Evolutionary conservation across 2,888 invertebrate species (phyloP).

Genomic region (Itoplectis maculator): DNA sequence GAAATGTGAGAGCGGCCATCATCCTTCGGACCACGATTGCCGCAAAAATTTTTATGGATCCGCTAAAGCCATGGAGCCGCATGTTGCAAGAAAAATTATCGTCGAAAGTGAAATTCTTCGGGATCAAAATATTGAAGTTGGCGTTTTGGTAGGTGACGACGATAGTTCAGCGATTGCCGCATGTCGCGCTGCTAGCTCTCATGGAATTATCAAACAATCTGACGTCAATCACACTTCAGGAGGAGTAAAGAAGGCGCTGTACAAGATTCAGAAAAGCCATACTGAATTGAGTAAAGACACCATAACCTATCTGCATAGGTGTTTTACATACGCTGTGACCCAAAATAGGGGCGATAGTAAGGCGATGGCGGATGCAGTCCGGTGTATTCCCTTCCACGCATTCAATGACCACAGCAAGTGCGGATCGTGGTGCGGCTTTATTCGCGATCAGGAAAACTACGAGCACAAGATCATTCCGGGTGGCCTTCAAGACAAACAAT

Average conservation of each 20-base stretch:
- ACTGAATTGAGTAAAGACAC: slow-evolving; percentile 56
- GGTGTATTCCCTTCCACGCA: too few species aligned
- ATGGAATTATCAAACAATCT: slow-evolving; percentile 62
- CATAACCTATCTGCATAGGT: slow-evolving; percentile 64
- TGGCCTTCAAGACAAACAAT: slow-evolving; percentile 51
- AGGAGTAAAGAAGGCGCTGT: slow-evolving; percentile 61
- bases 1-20: slow-evolving; percentile 44
- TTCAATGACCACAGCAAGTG: slow-evolving; percentile 61
- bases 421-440: slow-evolving; percentile 65
- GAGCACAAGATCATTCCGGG: slow-evolving; percentile 51
- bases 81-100: slow-evolving; percentile 59
- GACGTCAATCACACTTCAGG: slow-evolving; percentile 68
- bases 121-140: slow-evolving; percentile 60
- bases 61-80: too few species aligned
- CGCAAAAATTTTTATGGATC: slow-evolving; percentile 66
- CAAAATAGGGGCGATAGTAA: slow-evolving; percentile 62
- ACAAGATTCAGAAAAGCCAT: slow-evolving; percentile 53
- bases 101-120: slow-evolving; percentile 49
- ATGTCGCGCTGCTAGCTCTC: slow-evolving; percentile 41
- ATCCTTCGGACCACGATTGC: slow-evolving; percentile 64
- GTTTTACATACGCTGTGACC: slow-evolving; percentile 65
- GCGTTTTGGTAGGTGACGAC: too few species aligned
- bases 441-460: slow-evolving; percentile 50
- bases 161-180: slow-evolving; percentile 67
- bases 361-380: slow-evolving; percentile 57